Conservation (phyloP, 2,113 vertebrate genomes). For the Tympanuchus pallidicinctus region DNA sequence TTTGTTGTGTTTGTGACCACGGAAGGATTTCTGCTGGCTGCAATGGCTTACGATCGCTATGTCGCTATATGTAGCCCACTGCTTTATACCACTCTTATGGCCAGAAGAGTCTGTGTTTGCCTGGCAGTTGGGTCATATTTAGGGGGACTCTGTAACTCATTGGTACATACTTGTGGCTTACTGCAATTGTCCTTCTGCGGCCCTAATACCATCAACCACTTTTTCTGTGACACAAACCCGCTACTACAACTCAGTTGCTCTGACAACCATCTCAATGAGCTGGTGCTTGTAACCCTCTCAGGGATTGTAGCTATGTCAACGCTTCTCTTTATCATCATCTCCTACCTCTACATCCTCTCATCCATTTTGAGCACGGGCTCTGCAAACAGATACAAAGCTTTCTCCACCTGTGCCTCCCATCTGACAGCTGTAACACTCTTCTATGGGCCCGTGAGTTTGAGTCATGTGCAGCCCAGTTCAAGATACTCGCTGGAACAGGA, state of each 20-base stretch:
- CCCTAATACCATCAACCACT: slow-evolving; percentile 42
- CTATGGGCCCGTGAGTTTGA: slow-evolving; percentile 41
- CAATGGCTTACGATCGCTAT: not conserved
- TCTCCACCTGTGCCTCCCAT: slow-evolving; percentile 64
- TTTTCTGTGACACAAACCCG: slow-evolving; percentile 67
- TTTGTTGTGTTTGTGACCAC: not conserved
- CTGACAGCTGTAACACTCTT: slow-evolving; percentile 51
- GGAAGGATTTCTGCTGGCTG: not conserved
- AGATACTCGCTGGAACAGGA: slow-evolving; percentile 22
- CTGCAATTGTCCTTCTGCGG: slow-evolving; percentile 25
- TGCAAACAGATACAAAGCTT: slow-evolving; percentile 12
- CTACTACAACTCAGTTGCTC: slow-evolving; percentile 59
- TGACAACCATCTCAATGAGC: slow-evolving; percentile 26
- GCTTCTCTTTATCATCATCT: slow-evolving; percentile 14
- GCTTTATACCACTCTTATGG: not conserved
- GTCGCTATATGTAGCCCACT: not conserved
- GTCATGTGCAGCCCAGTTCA: slow-evolving; percentile 35
- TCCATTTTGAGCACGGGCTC: slow-evolving; percentile 39
- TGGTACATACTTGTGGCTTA: slow-evolving; percentile 41
- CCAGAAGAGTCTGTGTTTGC: not conserved
- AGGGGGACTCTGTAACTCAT: not conserved
- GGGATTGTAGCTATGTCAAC: not conserved
- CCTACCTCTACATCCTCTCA: slow-evolving; percentile 30
- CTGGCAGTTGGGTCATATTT: not conserved
- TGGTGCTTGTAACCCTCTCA: slow-evolving; percentile 5